Base-by-base conservation (phyloP, 2,797 vertebrate species). In the Tragopan temminckii region DNA sequence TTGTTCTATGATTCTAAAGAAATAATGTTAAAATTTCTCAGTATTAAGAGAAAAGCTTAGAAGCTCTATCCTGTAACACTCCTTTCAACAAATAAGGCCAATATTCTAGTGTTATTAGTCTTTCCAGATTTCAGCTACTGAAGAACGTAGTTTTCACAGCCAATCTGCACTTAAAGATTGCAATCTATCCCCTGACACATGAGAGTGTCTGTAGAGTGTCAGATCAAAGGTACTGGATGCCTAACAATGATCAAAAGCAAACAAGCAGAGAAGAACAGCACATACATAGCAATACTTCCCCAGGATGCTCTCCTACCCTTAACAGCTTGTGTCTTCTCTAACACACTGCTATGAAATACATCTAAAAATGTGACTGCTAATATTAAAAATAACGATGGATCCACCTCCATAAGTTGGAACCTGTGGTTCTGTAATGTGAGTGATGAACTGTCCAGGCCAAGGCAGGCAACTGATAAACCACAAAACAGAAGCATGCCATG, bases 231-330 rank as follows among this genome's bases (percentile, higher is more conserved):
- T 45, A 29, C 15, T 31, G 13, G 7, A 15, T 33, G 19, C 42
- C 40, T 66, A 31, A 53, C 38, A 83, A 18, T 7, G 14, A 36
- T 13, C 3, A 3, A 71, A 78, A 84, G 21, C 31, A 81, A 88
- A 55, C 1, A 2, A 81, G 8, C 7, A 63, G n/a, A 9, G 23
- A 75, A 76, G 61, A 83, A 62, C 10, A 70, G 12, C 18, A 80
- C 0, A 0, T 25, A 67, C 4, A 77, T 1, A 8, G 13, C 64
- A 89, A 35, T 31, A 27, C 24, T 42, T 59, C 3, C 20, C 18
- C 36, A 76, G 14, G 29, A 64, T 52, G 13, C 5, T 70, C 35
- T 42, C 57, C 64, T 63, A 53, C 3, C 1, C 27, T 81, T 33
- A 71, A 75, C 13, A 74, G 36, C 48, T 35, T 20, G 9, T 46